Evolutionary conservation across 2,113 vertebrate species (phyloP), one percentile per base, ranked within the genome.

Genomic region (Rhea pennata): DNA sequence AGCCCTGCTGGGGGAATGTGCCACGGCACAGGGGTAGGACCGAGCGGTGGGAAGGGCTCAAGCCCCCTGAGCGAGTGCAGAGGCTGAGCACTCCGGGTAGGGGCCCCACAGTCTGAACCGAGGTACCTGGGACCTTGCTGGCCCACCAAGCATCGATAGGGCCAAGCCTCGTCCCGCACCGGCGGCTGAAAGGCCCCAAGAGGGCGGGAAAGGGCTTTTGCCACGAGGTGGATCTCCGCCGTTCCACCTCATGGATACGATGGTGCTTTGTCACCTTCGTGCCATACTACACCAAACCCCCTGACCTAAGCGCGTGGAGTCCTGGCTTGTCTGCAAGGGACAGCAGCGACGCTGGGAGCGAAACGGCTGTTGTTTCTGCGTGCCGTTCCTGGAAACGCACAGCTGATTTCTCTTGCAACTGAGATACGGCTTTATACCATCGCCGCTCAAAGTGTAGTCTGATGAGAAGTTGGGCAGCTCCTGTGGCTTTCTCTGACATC

Each of bases 71-170:
- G 67, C 5, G 0, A 27, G 14, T 0, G 9, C 56, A 2, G 50
- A 4, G 54, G 13, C 46, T 15, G 15, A 56, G 15, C 1, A 0
- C 14, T 44, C 58, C 29, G 4, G 20, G 48, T 42, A 29, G 42
- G 31, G 13, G 39, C 15, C 13, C 9, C 7, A 2, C 56, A 12
- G 40, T 2, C 74, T 19, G 54, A 36, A 31, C 5, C 12, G 12
- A 73, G 39, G 59, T 33, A 26, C 54, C 14, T 9, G 48, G n/a
- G 40, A 27, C 54, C 62, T 65, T 23, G 8, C 75, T 44, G 75
- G 31, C 24, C n/a, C 31, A 10, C 42, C 7, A 1, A 0, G 0
- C 24, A 0, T 16, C 23, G 3, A 24, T 16, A 10, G 2, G 3
- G 9, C 24, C 33, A 26, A 75, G 27, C 15, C 4, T 46, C 14